Conservation (phyloP, 2,888 invertebrate species). For the Esperia sulphurella region DNA sequence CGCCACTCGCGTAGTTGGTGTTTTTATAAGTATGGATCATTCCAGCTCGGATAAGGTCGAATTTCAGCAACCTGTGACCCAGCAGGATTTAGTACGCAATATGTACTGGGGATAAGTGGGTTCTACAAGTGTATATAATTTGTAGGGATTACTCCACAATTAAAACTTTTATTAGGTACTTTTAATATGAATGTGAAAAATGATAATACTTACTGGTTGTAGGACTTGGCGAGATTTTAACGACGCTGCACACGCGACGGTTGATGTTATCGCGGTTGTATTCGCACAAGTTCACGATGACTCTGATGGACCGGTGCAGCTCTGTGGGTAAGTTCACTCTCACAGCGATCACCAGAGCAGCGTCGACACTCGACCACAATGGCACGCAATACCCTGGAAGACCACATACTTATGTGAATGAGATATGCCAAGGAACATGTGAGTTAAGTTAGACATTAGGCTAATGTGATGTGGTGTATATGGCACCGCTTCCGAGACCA, state of each 20-base stretch:
- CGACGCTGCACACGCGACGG: slow-evolving; percentile 16
- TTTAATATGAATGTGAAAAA: background rate
- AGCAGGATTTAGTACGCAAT: too few species aligned
- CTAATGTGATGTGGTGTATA: too few species aligned
- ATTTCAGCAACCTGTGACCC: too few species aligned
- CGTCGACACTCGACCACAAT: slow-evolving; percentile 45
- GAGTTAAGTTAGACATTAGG: too few species aligned
- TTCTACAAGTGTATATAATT: too few species aligned
- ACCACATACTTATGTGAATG: background rate
- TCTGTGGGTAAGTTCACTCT: slow-evolving; percentile 23
- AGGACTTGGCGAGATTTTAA: slow-evolving; percentile 10
- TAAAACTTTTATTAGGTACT: background rate
- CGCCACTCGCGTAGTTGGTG: too few species aligned
- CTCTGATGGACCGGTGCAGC: slow-evolving; percentile 16
- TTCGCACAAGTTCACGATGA: slow-evolving; percentile 35
- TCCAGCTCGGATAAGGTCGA: too few species aligned
- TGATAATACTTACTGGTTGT: slow-evolving; percentile 6
- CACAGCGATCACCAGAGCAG: slow-evolving; percentile 33
- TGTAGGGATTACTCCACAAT: too few species aligned
- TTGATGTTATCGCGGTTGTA: slow-evolving; percentile 31
- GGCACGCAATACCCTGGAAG: slow-evolving; percentile 42
- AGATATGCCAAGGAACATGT: too few species aligned
- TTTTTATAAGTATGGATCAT: too few species aligned
- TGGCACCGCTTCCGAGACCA: too few species aligned
- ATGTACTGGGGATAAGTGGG: too few species aligned